These are phyloP conservation scores for Agrilus planipennis DNA, from an alignment of 1,140 invertebrate genomes.

Conservation along the genomic window DNA sequence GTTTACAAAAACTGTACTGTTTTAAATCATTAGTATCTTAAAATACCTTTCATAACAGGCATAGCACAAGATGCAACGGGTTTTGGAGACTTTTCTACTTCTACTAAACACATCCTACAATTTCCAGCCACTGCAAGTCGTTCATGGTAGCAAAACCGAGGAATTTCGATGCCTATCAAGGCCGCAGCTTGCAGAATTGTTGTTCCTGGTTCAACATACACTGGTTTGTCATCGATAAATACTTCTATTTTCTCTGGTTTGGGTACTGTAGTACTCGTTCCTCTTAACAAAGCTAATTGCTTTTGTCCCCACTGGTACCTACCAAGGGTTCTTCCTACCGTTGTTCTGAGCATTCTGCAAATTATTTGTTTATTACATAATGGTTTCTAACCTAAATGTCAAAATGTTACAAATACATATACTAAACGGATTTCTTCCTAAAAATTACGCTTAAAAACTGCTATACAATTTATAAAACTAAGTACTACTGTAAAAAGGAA, in stretches of 20 bases:
- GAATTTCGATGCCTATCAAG: constrained; percentile 92
- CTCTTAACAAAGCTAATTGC: constrained; percentile 17
- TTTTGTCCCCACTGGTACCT: no score
- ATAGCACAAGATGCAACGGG: constrained; percentile 99
- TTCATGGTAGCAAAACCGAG: constrained; percentile 98
- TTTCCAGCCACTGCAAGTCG: constrained; percentile 96
- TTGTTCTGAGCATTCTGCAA: no score
- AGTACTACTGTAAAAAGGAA: no score
- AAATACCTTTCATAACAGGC: constrained; percentile 95
- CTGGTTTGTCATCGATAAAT: constrained; percentile 94
- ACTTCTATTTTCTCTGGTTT: constrained; percentile 83
- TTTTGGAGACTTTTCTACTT: constrained; percentile 90
- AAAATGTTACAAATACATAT: no score
- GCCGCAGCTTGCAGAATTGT: constrained; percentile 98
- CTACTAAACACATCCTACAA: constrained; percentile 98
- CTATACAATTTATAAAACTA: no score
- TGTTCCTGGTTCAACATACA: constrained; percentile 89
- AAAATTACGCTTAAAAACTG: no score
- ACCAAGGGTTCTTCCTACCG: no score
- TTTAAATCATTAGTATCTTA: not conserved
- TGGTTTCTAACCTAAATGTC: no score
- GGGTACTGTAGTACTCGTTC: constrained; percentile 30
- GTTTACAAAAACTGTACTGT: constrained; percentile 26
- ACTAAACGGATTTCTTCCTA: no score
- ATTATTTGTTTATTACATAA: no score